Conservation (phyloP, 2,113 vertebrate species). For the Smithornis capensis region DNA sequence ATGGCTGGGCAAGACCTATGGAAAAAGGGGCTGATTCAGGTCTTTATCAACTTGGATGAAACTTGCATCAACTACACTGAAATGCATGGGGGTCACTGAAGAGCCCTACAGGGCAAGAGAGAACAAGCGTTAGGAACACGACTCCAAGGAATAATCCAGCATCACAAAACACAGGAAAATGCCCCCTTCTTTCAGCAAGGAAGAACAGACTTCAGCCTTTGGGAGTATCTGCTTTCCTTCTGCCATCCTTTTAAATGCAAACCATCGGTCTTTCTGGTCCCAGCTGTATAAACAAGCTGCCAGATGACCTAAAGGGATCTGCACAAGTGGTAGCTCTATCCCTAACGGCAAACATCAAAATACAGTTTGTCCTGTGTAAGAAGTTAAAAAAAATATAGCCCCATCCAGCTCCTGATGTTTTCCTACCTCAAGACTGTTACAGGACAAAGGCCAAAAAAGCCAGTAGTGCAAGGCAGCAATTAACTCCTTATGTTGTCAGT, state of each 20-base stretch:
- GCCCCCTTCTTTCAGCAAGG: neutral
- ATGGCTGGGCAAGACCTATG: neutral
- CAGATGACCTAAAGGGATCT: neutral
- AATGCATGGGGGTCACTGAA: neutral
- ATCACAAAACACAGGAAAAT: neutral
- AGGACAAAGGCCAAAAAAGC: neutral
- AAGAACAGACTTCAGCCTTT: neutral
- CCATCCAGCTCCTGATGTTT: neutral
- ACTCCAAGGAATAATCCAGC: neutral
- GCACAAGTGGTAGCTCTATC: neutral
- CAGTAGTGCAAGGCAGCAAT: neutral
- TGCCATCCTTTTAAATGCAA: neutral
- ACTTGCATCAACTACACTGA: neutral
- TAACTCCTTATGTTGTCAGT: neutral
- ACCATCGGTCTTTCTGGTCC: neutral
- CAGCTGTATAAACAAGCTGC: neutral
- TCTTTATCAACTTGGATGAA: neutral
- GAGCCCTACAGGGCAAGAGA: accelerated
- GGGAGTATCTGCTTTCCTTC: neutral
- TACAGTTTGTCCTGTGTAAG: neutral
- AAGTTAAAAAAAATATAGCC: neutral
- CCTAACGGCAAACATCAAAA: neutral
- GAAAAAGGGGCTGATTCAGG: neutral
- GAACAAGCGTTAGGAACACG: neutral
- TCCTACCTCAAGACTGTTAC: neutral